phyloP scores from a whole-genome alignment of 2,888 invertebrate genomes.

The Drosophila hamatofila region DNA sequence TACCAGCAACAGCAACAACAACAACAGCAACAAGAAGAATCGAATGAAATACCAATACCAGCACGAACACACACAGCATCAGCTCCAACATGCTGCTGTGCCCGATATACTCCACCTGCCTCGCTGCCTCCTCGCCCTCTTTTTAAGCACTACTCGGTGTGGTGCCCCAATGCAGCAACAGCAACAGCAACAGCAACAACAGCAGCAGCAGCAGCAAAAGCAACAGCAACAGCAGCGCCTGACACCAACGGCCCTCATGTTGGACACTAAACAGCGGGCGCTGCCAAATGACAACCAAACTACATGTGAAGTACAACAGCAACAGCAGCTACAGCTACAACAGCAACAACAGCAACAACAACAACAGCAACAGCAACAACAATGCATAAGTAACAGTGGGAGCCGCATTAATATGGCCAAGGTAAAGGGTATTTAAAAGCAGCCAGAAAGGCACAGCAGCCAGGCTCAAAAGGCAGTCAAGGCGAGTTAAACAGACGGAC shows the following conservation, averaged over 20 bases:
- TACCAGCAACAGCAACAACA: conserved; percentile 51
- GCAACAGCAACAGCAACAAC: conserved; percentile 27
- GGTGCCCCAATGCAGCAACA: conserved; percentile 31
- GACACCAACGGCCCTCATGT: conserved; percentile 81
- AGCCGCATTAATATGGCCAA: conserved; percentile 81
- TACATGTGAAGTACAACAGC: conserved; percentile 79
- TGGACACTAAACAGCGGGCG: conserved; percentile 82
- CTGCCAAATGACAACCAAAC: conserved; percentile 82
- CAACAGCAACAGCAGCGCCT: conserved; percentile 56
- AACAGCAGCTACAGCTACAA: conserved; percentile 56
- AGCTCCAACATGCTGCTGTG: conserved; percentile 22
- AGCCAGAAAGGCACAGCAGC: conserved; percentile 60
- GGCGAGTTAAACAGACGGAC: conserved; percentile 62
- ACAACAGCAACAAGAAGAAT: conserved; percentile 10
- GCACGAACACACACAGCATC: conserved; percentile 31
- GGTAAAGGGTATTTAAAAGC: conserved; percentile 80
- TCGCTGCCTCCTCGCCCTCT: too few relatives aligned
- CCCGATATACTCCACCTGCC: conserved; percentile 13
- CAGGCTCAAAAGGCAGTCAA: conserved; percentile 34
- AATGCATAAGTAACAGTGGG: conserved; percentile 69
- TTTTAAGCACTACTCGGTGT: conserved; percentile 1
- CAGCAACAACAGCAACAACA: conserved; percentile 17
- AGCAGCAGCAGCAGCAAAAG: conserved; percentile 19
- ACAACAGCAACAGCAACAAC: conserved; percentile 38
- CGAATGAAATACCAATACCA: conserved; percentile 70